Percentiles rank a stretch among this genome's conserved stretches.
phyloP scores from a whole-genome alignment of 1,140 invertebrate species.

The Brachionus manjavacas region DNA sequence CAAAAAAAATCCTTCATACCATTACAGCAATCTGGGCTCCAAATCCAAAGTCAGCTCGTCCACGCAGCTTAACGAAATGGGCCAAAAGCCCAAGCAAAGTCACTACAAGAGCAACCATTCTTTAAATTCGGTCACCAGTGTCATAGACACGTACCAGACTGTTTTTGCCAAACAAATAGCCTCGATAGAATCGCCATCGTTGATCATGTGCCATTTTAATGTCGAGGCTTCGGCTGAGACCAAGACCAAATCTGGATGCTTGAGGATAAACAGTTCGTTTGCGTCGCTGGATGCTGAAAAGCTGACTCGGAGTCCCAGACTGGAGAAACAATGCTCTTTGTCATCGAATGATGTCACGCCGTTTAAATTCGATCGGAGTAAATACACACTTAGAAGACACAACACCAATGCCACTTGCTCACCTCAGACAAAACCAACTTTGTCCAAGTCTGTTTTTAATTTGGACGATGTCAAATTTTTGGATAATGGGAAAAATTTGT shows the following conservation, averaged over 20 bases:
- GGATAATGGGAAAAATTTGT: conserved; percentile 1
- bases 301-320: background rate
- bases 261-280: background rate
- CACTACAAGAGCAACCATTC: conserved; percentile 16
- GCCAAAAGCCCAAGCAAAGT: background rate
- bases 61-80: background rate
- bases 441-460: conserved; percentile 4
- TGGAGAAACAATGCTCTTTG: background rate
- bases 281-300: background rate
- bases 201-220: conserved; percentile 13
- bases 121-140: background rate
- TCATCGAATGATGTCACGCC: background rate
- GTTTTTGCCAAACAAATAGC: background rate
- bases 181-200: background rate
- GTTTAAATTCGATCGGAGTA: conserved; percentile 10
- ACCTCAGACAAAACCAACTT: background rate
- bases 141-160: conserved; percentile 11
- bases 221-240: background rate
- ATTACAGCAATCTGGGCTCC: background rate
- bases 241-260: background rate
- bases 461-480: background rate
- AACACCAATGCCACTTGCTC: background rate
- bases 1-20: conserved; percentile 4
- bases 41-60: background rate
- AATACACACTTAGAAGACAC: background rate